Conservation (phyloP, 2,888 invertebrate species). For the Pantelozetes paolii region DNA sequence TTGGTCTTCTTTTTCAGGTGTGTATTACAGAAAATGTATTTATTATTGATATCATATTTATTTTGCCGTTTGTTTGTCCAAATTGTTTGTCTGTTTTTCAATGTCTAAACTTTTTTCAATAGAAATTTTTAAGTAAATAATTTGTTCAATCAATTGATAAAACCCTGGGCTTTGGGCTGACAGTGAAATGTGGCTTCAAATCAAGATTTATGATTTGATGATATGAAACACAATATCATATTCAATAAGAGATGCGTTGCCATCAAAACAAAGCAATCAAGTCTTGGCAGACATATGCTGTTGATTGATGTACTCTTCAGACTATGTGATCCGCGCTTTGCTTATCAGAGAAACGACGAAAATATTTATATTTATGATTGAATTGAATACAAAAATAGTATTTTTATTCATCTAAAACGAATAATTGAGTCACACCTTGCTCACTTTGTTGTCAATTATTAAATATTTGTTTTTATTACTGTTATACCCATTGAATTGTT, state of each 20-base stretch:
- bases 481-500: too few species aligned
- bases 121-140: neutral
- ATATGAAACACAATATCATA: neutral
- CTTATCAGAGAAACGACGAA: constrained; percentile 13
- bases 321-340: neutral
- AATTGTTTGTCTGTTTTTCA: too few species aligned
- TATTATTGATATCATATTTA: too few species aligned
- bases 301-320: constrained; percentile 17
- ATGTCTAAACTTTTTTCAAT: neutral
- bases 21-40: too few species aligned
- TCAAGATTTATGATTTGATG: constrained; percentile 34
- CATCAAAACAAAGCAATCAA: constrained; percentile 24
- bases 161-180: neutral
- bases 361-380: too few species aligned
- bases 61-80: too few species aligned
- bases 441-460: too few species aligned
- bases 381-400: too few species aligned
- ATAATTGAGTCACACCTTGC: too few species aligned
- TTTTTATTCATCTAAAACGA: too few species aligned
- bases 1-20: too few species aligned
- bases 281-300: constrained; percentile 30
- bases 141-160: constrained; percentile 9
- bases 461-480: too few species aligned
- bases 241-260: neutral
- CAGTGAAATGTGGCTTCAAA: neutral